Base-by-base conservation (phyloP, 2,797 vertebrate genomes). In the Catostomus latipinnis region DNA sequence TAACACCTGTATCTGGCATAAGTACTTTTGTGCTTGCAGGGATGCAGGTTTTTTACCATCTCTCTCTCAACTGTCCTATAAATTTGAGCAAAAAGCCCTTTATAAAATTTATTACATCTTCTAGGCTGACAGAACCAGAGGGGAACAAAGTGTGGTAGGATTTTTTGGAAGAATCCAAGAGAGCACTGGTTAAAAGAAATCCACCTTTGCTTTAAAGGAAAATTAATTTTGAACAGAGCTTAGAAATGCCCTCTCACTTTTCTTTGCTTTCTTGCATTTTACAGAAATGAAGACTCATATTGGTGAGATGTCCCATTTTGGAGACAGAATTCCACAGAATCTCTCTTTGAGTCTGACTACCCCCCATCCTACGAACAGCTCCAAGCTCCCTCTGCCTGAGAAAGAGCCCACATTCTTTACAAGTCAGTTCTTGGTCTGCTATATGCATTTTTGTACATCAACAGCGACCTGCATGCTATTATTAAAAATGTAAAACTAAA, bases 221-320 rank as follows among this genome's bases (percentile, higher is more conserved):
- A 34, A 34, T 34, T 3, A 1, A 34, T 34, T 34, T 34, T 34
- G 34, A 34, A 34, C 34, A 34, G 34, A 34, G 34, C 34, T 34
- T 34, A 34, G 34, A 4, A 34, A 34, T 34, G 34, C 34, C 34
- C 34, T 34, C 4, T 34, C 34, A 34, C 34, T 34, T 34, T 34
- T 34, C 34, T 62, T 4, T 63, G 6, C 18, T 57, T 62, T 76
- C 14, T 65, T 74, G 18, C 16, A 56, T 14, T 57, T 1, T 65
- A 5, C 69, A 94, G 93, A 94, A 53, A 73, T 91, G 0, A 91
- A 88, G 34, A 76, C 83, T 71, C 88, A 92, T 13, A 86, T 83
- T 57, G 88, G 85, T 70, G 1, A 78, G 69, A 6, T 81, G 63
- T 60, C 88, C 11, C 83, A 90, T 75, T 54, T 45, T 81, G 90